phyloP scores from a whole-genome alignment of 2,113 vertebrate genomes.

The Oreotrochilus melanogaster region DNA sequence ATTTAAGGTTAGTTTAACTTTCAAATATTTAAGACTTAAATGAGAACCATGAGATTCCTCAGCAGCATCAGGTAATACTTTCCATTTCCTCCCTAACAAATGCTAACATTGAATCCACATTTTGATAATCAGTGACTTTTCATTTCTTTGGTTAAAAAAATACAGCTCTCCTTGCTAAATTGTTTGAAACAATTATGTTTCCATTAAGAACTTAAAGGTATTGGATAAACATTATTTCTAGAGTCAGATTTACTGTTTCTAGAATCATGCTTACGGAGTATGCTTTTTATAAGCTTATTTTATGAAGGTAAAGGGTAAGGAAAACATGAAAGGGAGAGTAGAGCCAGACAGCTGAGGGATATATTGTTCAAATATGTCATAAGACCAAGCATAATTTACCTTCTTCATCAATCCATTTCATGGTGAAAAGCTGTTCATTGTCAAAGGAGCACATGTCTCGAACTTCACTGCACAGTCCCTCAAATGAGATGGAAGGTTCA shows the following conservation, averaged over 20 bases:
- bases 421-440: constrained; percentile 97
- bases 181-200: background rate
- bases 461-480: constrained; percentile 92
- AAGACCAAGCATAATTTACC: constrained; percentile 74
- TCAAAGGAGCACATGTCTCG: constrained; percentile 98
- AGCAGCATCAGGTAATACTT: background rate
- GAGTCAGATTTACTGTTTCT: background rate
- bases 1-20: background rate
- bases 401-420: constrained; percentile 99
- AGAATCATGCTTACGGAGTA: background rate
- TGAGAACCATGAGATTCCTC: background rate
- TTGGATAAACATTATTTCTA: background rate
- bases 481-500: constrained; percentile 95
- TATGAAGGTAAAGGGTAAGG: background rate
- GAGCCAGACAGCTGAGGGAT: background rate
- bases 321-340: background rate
- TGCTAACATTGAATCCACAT: background rate
- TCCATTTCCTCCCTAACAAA: background rate
- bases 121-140: background rate
- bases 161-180: background rate
- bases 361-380: background rate
- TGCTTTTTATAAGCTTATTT: background rate
- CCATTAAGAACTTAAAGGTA: background rate
- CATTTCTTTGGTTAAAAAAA: background rate
- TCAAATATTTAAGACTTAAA: background rate